Evolutionary conservation across 2,888 invertebrate genomes (phyloP), one percentile per base, ranked within the genome.

Genomic region (Elysia crispata): DNA sequence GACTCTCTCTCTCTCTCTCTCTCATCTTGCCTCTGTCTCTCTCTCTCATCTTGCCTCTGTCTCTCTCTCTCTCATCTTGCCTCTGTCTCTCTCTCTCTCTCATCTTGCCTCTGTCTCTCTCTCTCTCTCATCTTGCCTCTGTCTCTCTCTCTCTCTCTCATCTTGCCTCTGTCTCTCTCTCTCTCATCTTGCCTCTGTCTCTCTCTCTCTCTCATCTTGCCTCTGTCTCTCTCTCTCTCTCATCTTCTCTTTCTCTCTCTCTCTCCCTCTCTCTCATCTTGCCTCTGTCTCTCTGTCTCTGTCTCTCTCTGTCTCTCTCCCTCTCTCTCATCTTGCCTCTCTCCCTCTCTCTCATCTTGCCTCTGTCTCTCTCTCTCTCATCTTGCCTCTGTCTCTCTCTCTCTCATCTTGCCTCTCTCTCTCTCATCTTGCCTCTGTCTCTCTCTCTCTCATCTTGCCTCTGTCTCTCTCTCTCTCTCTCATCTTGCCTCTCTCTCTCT

Each of bases 301-400:
- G 18, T 30, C 13, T 23, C 28, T 57, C 33, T n/a, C 18, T 23
- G 15, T 66, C n/a, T 76, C 41, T 76, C 1, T 57, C 15, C 28
- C 41, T 28, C 23, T n/a, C 33, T 62, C 31, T 31, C 3, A 15
- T n/a, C 54, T 13, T 57, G 23, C 23, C 30, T 60, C 0, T n/a
- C 62, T 41, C 33, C 31, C n/a, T 60, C 31, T 41, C 25, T 74
- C 57, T 74, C 20, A 30, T 31, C 54, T 13, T 57, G 30, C 25
- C 20, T 74, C 74, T 57, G 6, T 57, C 74, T 57, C 13, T 57
- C 74, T 74, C 13, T 74, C 57, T 74, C 20, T 28, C 50, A 1
- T 28, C 31, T 28, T 25, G 54, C 11, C 41, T 41, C 41, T 41
- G 5, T 18, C 74, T 50, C 25, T n/a, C 74, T 30, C 0, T 1